phyloP scores from a whole-genome alignment of 2,113 vertebrate species.

The Oryzias javanicus region DNA sequence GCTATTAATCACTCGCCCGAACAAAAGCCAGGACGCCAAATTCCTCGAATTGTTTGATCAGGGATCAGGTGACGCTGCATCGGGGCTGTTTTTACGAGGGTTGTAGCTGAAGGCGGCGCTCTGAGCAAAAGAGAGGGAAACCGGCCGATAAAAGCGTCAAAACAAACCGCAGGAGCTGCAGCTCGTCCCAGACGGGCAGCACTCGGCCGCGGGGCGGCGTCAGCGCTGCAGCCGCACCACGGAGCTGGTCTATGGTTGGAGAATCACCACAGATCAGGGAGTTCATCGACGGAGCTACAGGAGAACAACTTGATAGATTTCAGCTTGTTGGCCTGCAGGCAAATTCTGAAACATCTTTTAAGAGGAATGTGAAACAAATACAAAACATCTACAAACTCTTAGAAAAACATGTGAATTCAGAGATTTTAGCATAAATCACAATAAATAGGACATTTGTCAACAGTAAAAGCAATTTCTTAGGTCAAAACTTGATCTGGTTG shows the following conservation, averaged over 20 bases:
- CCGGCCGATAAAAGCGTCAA: conserved; percentile 22
- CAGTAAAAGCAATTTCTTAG: too few species aligned
- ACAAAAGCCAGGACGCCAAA: background rate
- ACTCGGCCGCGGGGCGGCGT: background rate
- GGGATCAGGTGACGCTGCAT: background rate
- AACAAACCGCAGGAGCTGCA: conserved; percentile 26
- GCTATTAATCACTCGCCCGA: conserved; percentile 3
- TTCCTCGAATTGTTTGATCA: background rate
- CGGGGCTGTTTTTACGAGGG: conserved; percentile 1
- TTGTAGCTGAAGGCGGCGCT: conserved; percentile 19
- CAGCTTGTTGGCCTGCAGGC: background rate
- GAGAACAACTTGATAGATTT: too few species aligned
- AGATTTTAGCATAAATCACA: too few species aligned
- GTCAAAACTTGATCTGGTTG: too few species aligned
- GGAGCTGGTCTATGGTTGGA: too few species aligned
- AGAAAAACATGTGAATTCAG: too few species aligned
- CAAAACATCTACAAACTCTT: too few species aligned
- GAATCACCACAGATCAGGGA: too few species aligned
- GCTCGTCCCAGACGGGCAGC: conserved; percentile 11
- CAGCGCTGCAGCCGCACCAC: too few species aligned
- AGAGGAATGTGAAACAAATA: background rate
- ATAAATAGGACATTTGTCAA: too few species aligned
- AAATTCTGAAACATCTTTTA: background rate
- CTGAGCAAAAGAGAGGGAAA: conserved; percentile 3
- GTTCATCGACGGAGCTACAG: too few species aligned